These are phyloP conservation scores for Temnothorax longispinosus DNA, from an alignment of 1,140 invertebrate genomes.

Conservation along the genomic window DNA sequence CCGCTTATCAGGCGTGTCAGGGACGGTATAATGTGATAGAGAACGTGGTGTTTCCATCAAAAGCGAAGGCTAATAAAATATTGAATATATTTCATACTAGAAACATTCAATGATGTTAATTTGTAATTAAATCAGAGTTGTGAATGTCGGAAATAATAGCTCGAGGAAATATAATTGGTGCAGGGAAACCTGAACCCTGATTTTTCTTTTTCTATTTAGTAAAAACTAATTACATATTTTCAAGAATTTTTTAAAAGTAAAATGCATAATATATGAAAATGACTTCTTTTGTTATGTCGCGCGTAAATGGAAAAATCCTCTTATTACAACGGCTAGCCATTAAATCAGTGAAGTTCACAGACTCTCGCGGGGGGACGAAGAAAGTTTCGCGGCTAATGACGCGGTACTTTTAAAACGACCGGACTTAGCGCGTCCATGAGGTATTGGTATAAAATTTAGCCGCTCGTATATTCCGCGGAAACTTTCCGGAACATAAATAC, in stretches of 20 bases:
- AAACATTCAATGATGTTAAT: background rate
- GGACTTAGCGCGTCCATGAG: conserved; percentile 51
- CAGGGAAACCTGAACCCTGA: no score
- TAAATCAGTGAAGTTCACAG: conserved; percentile 70
- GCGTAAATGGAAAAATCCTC: conserved; percentile 44
- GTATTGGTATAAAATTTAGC: conserved; percentile 43
- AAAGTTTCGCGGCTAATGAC: conserved; percentile 73
- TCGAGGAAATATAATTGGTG: background rate
- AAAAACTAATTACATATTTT: background rate
- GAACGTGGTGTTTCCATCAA: background rate
- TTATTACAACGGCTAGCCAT: conserved; percentile 64
- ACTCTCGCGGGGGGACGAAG: conserved; percentile 40
- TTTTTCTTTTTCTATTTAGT: background rate
- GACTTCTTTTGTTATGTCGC: conserved; percentile 9
- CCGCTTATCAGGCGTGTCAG: conserved; percentile 35
- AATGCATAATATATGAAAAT: background rate
- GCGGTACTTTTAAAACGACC: conserved; percentile 69
- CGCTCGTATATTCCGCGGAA: conserved; percentile 40
- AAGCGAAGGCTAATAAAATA: conserved; percentile 6
- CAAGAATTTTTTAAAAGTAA: conserved; percentile 4
- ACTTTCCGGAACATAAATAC: conserved; percentile 60
- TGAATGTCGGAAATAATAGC: background rate
- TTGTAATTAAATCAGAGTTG: background rate
- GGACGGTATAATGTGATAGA: conserved; percentile 15
- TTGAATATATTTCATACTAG: background rate